A percentile compares a stretch with the other conserved stretches of the same genome.
Evolutionary conservation across 2,888 invertebrate genomes (phyloP).

Genomic region (Agriopis aurantiaria): DNA sequence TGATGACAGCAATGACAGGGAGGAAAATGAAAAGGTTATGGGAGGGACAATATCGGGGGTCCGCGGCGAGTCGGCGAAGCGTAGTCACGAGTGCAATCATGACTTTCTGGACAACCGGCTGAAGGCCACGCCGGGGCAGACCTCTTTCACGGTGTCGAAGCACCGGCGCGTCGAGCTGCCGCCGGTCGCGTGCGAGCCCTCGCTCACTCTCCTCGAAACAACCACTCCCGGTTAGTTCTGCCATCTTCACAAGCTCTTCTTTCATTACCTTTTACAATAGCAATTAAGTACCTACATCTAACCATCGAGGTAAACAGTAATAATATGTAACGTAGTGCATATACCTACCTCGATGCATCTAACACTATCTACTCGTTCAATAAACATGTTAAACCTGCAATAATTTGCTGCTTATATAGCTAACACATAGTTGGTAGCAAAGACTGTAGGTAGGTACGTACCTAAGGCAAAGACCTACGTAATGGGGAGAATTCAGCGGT

Average conservation of each 20-base stretch:
- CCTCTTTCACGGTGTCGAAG: constrained; percentile 87
- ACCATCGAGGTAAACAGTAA: too few relatives aligned
- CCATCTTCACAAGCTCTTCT: neutral
- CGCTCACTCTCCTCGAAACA: constrained; percentile 70
- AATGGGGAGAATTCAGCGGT: too few relatives aligned
- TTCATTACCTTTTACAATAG: neutral
- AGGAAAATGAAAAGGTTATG: constrained; percentile 80
- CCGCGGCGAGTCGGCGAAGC: constrained; percentile 64
- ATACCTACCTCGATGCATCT: too few relatives aligned
- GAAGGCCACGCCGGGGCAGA: constrained; percentile 75
- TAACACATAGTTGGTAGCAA: too few relatives aligned
- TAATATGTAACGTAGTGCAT: too few relatives aligned
- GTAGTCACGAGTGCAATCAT: constrained; percentile 73
- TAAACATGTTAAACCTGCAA: too few relatives aligned
- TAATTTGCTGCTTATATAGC: too few relatives aligned
- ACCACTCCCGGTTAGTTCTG: constrained; percentile 64
- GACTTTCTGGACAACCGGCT: constrained; percentile 80
- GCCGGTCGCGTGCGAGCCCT: constrained; percentile 74
- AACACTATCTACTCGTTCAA: too few relatives aligned
- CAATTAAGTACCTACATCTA: neutral
- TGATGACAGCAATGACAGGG: constrained; percentile 73
- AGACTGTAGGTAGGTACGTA: too few relatives aligned
- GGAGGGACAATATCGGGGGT: constrained; percentile 72
- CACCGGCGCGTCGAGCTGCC: constrained; percentile 88
- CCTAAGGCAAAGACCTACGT: too few relatives aligned